phyloP scores from a whole-genome alignment of 2,113 vertebrate species.

The Prionailurus viverrinus region DNA sequence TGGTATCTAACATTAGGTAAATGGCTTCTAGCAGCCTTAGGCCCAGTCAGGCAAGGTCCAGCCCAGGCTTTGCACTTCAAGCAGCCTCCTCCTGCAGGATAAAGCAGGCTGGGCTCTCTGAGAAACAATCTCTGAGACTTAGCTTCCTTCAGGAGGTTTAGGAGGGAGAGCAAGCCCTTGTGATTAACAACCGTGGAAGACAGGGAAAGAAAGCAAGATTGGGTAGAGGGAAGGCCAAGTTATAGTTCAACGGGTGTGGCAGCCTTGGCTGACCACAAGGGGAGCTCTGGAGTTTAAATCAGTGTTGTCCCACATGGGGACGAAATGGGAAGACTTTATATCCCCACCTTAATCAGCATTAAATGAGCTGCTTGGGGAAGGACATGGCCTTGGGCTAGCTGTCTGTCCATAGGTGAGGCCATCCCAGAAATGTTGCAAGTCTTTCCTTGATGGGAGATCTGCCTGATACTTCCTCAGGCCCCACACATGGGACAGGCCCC shows the following conservation, averaged over 20 bases:
- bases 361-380: neutral
- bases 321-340: neutral
- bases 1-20: neutral
- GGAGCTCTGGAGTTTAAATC: neutral
- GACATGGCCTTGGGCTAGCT: neutral
- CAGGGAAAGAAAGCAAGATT: neutral
- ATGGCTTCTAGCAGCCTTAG: neutral
- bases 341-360: neutral
- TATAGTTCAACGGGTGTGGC: neutral
- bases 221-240: neutral
- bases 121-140: neutral
- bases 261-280: neutral
- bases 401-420: neutral
- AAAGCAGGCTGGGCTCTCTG: neutral
- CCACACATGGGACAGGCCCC: neutral
- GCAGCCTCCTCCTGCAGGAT: no score
- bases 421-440: neutral
- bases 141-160: neutral
- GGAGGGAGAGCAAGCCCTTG: neutral
- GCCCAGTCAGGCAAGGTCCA: neutral
- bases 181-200: neutral
- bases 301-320: neutral
- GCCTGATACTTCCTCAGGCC: accelerated
- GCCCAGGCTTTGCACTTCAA: neutral
- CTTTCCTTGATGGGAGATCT: neutral